Base-by-base conservation (phyloP, 2,113 vertebrate species). In the Siniperca chuatsi region DNA sequence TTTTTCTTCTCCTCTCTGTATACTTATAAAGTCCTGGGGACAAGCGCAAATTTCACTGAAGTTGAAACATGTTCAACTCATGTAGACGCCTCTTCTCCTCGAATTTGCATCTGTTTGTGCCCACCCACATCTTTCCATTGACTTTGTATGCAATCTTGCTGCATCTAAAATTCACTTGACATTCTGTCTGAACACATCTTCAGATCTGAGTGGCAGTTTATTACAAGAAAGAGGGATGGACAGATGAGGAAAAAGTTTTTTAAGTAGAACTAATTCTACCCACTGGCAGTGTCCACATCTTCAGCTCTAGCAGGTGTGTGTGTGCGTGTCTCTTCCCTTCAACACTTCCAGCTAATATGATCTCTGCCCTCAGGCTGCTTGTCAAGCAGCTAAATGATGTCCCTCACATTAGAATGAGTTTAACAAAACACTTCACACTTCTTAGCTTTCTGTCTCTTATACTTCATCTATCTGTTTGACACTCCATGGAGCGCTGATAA, bases 371-470 rank as follows among this genome's bases (percentile, higher is more conserved):
- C n/a, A 69, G 81, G 87, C 79, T 85, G 48, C 74, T 86, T 89
- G 89, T 90, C 85, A 79, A 54, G 82, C 83, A 77, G 40, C 58
- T 70, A 78, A 87, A 77, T 79, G 79, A 85, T 87, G 89, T 77
- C 77, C 75, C 79, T 75, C 69, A 84, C 73, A 90, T 90, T 88
- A 81, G 65, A 88, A 92, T 83, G 66, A 87, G 67, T 87, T 90
- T 78, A 91, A 90, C 71, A 86, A 90, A 89, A 88, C 76, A 75
- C 75, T 83, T 85, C 71, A 62, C 78, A 86, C 44, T 46, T 78
- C 62, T 80, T 46, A 60, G 65, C 81, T 54, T 54, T 77, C 18
- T 7, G 2, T 78, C 25, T 81, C 68, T 68, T 75, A 48, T 73
- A 72, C 48, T 75, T 82, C 81, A 82, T 79, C 83, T 48, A 60